Base-by-base conservation (phyloP, 2,888 invertebrate genomes). In the Homarus gammarus region DNA sequence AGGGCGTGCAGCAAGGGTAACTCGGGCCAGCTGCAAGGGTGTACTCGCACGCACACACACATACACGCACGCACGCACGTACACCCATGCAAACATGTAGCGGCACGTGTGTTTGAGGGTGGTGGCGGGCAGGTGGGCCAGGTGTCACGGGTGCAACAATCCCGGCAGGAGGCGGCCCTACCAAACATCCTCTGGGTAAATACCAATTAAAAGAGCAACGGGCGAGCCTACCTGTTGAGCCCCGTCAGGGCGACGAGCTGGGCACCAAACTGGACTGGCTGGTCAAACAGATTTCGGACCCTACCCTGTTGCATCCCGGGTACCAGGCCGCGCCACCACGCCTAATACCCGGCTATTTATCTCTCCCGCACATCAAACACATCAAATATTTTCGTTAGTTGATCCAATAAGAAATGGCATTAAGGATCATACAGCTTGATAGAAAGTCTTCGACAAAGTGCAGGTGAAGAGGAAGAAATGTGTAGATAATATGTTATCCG, bases 251-350 rank as follows among this genome's bases (percentile, higher is more conserved):
- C 49, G 38, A 49, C 56, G 75, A 31, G 75, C 84, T 75, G 84
- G 84, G 84, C 84, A 84, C 84, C 51, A 84, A 56, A 84, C 84
- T 84, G 84, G 84, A 84, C 84, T 84, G 75, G 75, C 44, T 84
- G 84, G 84, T 84, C 84, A 84, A 84, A 73, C 84, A 75, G 49
- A 77, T 75, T 75, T 84, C 75, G 75, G 84, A 84, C 75, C 75
- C 51, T 61, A 40, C 75, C 61, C 84, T 84, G 84, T 56, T 75
- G 75, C 75, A 75, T 27, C 61, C 84, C 15, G 64, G 33, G 15
- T 56, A 18, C 56, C 56, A 3, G 3, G 22, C 56, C 3, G 18
- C 18, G 3, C 56, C 56, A 56, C 44, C 12, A 15, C 56, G 15
- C 18, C 56, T 18, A 56, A 15, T 56, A 22, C 18, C 18, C 0